Conservation (phyloP, 2,888 invertebrate species). For the Stenurella melanura region DNA sequence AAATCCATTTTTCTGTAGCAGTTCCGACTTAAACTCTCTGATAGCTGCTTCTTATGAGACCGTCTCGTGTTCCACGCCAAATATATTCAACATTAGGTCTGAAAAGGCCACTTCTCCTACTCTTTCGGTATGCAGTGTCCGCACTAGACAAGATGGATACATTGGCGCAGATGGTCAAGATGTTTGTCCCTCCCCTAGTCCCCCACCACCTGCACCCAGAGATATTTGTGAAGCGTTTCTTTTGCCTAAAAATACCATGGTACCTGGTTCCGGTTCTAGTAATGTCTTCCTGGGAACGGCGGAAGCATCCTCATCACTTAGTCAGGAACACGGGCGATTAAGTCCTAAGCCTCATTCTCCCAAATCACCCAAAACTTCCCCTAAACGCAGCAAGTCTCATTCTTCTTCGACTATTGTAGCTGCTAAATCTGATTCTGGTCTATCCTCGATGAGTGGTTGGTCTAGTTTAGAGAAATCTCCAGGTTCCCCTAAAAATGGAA, state of each 20-base stretch:
- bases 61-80: conserved; percentile 75
- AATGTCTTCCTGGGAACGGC: conserved; percentile 73
- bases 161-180: conserved; percentile 29
- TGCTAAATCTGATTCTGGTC: conserved; percentile 89
- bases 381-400: conserved; percentile 79
- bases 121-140: conserved; percentile 79
- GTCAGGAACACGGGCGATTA: conserved; percentile 74
- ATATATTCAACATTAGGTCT: conserved; percentile 72
- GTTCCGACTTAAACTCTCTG: conserved; percentile 73
- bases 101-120: conserved; percentile 79
- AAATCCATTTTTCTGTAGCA: conserved; percentile 71
- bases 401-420: conserved; percentile 80
- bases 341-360: conserved; percentile 82
- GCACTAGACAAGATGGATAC: conserved; percentile 80
- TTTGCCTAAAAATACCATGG: conserved; percentile 51
- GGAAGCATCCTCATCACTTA: conserved; percentile 69
- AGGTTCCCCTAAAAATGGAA: conserved; percentile 81
- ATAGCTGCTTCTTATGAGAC: conserved; percentile 75
- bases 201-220: conserved; percentile 88
- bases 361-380: conserved; percentile 83
- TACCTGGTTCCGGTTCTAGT: conserved; percentile 62
- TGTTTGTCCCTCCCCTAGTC: conserved; percentile 77
- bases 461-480: conserved; percentile 91
- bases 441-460: conserved; percentile 92
- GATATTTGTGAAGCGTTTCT: conserved; percentile 77